Conservation (phyloP, 2,888 invertebrate species). For the Macaria notata region DNA sequence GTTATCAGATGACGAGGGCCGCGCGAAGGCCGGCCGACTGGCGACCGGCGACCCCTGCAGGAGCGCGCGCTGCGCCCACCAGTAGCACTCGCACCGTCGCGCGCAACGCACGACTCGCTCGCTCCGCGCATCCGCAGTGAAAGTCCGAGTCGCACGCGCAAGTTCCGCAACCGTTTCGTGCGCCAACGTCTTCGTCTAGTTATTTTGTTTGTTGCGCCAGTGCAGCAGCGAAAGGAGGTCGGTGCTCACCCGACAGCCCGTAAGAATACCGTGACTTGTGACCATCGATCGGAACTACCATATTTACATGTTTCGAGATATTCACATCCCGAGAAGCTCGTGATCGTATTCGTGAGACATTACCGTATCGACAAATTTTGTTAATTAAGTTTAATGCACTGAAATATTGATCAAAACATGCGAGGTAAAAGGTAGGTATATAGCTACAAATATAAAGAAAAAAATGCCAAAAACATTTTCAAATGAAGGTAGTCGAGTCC, state of each 20-base stretch:
- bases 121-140: slow-evolving; percentile 66
- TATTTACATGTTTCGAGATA: neutral
- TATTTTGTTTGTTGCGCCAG: slow-evolving; percentile 80
- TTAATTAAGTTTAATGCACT: no score
- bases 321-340: slow-evolving; percentile 50
- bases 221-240: slow-evolving; percentile 80
- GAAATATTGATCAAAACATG: no score
- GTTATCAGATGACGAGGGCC: slow-evolving; percentile 56
- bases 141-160: slow-evolving; percentile 78
- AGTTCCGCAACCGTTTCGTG: slow-evolving; percentile 71
- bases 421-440: no score
- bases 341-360: slow-evolving; percentile 63
- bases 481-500: neutral
- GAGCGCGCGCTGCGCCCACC: slow-evolving; percentile 43
- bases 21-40: slow-evolving; percentile 41
- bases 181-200: slow-evolving; percentile 75
- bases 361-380: slow-evolving; percentile 24
- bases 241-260: slow-evolving; percentile 61
- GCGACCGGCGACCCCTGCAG: slow-evolving; percentile 56
- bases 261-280: slow-evolving; percentile 65
- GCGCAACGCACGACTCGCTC: slow-evolving; percentile 65
- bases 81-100: slow-evolving; percentile 69
- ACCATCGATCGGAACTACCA: slow-evolving; percentile 8
- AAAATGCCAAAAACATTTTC: neutral
- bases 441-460: no score